Conservation (phyloP, 2,888 invertebrate species). For the Steromphala cineraria region DNA sequence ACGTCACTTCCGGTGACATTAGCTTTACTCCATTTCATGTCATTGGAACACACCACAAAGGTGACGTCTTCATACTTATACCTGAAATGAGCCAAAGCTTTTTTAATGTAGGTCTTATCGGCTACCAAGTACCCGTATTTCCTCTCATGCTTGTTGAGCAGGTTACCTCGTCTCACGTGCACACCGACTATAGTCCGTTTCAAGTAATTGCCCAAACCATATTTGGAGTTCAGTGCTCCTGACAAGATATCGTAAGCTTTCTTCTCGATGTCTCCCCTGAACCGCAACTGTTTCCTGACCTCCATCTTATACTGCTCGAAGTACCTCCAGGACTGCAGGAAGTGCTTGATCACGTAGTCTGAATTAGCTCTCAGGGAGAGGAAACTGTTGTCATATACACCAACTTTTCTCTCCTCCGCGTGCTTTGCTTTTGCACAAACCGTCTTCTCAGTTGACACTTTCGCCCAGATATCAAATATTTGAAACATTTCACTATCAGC, state of each 20-base stretch:
- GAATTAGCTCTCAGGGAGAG: neutral
- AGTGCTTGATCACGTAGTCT: neutral
- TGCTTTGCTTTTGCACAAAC: conserved; percentile 9
- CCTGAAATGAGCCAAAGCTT: neutral
- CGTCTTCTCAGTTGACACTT: neutral
- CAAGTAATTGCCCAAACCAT: neutral
- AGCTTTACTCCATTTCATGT: conserved; percentile 17
- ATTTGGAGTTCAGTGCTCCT: neutral
- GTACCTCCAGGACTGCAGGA: conserved; percentile 22
- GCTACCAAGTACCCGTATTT: conserved; percentile 14
- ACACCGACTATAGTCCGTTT: conserved; percentile 5
- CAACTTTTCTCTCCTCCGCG: neutral
- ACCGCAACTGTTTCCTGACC: conserved; percentile 9
- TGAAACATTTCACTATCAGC: neutral
- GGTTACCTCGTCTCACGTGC: conserved; percentile 16
- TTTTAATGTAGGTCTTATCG: neutral
- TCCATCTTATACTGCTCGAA: neutral
- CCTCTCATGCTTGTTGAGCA: neutral
- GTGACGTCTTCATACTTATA: conserved; percentile 1
- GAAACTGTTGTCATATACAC: neutral
- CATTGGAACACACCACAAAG: conserved; percentile 16
- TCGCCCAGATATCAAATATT: neutral
- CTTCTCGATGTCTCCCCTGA: neutral
- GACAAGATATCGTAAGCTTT: neutral
- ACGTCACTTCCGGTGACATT: neutral